Base-by-base conservation (phyloP, 2,888 invertebrate species). In the Agonum fuliginosum region DNA sequence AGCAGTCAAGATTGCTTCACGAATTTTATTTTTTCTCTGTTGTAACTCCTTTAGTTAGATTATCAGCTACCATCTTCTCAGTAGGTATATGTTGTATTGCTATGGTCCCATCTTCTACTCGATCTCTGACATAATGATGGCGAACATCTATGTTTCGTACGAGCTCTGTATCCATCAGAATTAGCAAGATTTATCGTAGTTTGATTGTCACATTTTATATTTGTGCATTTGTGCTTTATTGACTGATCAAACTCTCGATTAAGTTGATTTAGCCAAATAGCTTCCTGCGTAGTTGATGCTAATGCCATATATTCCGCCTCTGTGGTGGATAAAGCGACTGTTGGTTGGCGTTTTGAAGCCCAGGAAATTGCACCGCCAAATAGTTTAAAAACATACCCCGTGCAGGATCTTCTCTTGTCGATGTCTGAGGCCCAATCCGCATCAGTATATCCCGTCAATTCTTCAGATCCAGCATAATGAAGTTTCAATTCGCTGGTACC, bases 41-140 rank as follows among this genome's bases (percentile, higher is more conserved):
- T 85, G 22, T 84, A 83, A 87, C 87, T 86, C 2, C 86, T 87
- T 81, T 80, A 6, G 81, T 80, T 34, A 80, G 41, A 22, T 58
- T 62, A 43, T 80, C 81, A 3, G 81, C 80, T n/a, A 75, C 48
- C 79, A 81, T 81, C 12, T 78, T 37, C 8, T 80, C 79, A 5
- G 80, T 80, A 3, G 34, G 14, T 5, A 79, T 46, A 41, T 78
- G 75, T 17, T 74, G 43, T n/a, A 80, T 37, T 27, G 3, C 65
- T n/a, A 80, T 71, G 8, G 69, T 65, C 37, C 65, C 54, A n/a
- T 78, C 73, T 41, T 79, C 73, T n/a, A 80, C 58, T 20, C 51
- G 37, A 51, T 81, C 77, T 10, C 80, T 41, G 1, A 81, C 22
- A 54, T 80, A 81, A 78, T 81, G 81, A n/a, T n/a, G n/a, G n/a